phyloP scores from a whole-genome alignment of 2,797 vertebrate genomes.

The Triplophysa bombifrons region DNA sequence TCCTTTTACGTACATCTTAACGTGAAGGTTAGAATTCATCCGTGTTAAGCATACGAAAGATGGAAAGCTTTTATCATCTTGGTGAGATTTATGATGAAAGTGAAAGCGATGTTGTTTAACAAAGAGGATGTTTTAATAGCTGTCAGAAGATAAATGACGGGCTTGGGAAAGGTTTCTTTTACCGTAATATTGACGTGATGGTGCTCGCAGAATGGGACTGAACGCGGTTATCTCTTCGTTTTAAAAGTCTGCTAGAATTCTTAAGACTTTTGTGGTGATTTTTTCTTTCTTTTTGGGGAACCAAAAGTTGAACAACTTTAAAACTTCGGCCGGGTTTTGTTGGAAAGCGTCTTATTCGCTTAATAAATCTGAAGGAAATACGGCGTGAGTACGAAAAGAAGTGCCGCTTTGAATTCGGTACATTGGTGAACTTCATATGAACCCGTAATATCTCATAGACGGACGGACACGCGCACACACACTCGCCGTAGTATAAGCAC shows the following conservation, averaged over 20 bases:
- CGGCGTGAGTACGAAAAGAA: conserved; percentile 54
- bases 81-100: background rate
- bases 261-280: background rate
- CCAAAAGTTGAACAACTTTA: conserved; percentile 27
- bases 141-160: background rate
- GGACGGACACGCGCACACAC: conserved; percentile 64
- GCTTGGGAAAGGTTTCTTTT: background rate
- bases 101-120: background rate
- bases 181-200: background rate
- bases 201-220: too few relatives aligned
- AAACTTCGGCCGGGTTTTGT: background rate
- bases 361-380: background rate
- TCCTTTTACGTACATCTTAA: conserved; percentile 35
- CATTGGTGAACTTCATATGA: conserved; percentile 80
- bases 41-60: background rate
- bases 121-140: conserved; percentile 4
- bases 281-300: background rate
- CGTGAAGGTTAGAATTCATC: background rate
- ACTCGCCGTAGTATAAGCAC: background rate
- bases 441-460: conserved; percentile 82
- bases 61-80: background rate
- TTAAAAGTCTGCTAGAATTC: background rate
- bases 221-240: background rate
- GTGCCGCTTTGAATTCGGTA: conserved; percentile 66
- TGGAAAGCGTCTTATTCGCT: background rate